Conservation (phyloP, 2,797 vertebrate species). For the Balearica regulorum region DNA sequence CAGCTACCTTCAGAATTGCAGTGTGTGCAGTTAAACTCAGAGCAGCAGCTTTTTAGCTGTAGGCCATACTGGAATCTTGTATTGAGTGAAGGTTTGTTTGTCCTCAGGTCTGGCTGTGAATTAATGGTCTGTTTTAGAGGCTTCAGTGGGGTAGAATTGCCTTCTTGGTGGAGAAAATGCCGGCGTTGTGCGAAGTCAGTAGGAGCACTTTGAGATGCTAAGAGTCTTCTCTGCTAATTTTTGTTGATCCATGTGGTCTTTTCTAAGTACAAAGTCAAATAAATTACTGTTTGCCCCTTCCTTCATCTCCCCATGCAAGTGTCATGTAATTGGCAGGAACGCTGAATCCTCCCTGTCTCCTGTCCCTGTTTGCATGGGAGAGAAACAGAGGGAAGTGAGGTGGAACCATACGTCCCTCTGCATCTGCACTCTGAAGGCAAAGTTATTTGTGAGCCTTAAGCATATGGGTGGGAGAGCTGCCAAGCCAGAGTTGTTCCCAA, state of each 20-base stretch:
- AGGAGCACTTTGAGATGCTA: conserved; percentile 8
- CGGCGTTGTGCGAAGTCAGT: not conserved
- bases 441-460: conserved; percentile 40
- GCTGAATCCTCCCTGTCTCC: not conserved
- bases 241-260: conserved; percentile 33
- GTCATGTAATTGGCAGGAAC: not conserved
- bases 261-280: conserved; percentile 1
- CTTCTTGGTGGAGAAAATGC: not conserved
- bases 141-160: not conserved
- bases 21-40: not conserved
- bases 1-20: not conserved
- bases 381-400: not conserved
- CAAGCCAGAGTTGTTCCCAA: conserved; percentile 43
- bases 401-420: not conserved
- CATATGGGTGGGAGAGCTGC: conserved; percentile 32
- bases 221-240: not conserved
- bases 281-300: not conserved
- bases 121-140: not conserved
- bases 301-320: not conserved
- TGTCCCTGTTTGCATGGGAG: not conserved
- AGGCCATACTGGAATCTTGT: not conserved
- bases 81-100: not conserved
- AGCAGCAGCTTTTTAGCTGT: not conserved
- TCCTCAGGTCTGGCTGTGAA: not conserved
- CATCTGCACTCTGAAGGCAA: conserved; percentile 12